These are phyloP conservation scores for Macrosoma leucophasiata DNA, from an alignment of 2,888 invertebrate genomes.

Conservation along the genomic window DNA sequence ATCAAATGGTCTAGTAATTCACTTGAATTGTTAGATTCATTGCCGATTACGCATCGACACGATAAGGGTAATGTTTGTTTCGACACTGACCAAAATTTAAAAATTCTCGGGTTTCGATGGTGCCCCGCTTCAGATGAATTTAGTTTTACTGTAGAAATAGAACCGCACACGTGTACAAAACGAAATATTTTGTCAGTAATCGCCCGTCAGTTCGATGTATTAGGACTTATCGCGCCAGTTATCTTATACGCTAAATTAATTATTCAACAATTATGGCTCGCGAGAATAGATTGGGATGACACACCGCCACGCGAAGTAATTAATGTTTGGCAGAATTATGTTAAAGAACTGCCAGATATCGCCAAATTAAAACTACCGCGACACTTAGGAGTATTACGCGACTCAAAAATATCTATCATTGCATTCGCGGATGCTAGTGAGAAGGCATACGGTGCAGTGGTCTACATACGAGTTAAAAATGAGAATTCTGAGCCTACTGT, in stretches of 20 bases:
- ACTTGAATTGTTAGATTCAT: slow-evolving; percentile 2
- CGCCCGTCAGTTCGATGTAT: slow-evolving; percentile 7
- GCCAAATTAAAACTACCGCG: slow-evolving; percentile 1
- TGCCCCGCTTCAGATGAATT: slow-evolving; percentile 4
- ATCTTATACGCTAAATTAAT: slow-evolving; percentile 12
- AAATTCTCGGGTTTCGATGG: slow-evolving; percentile 8
- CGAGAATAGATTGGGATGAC: slow-evolving; percentile 7
- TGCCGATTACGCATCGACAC: background rate
- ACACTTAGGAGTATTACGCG: slow-evolving; percentile 1
- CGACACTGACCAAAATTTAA: too few relatives aligned
- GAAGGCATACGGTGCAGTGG: slow-evolving; percentile 9
- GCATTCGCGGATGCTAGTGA: slow-evolving; percentile 14
- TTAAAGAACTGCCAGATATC: slow-evolving; percentile 1
- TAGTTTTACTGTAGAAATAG: slow-evolving; percentile 3
- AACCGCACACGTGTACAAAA: too few relatives aligned
- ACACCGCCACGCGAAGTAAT: slow-evolving; percentile 1
- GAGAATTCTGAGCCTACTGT: background rate
- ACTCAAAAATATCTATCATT: background rate
- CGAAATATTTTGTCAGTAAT: slow-evolving; percentile 8
- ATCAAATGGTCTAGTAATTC: too few relatives aligned
- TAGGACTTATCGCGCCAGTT: too few relatives aligned
- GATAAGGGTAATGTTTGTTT: too few relatives aligned
- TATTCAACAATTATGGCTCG: slow-evolving; percentile 7
- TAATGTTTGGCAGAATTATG: slow-evolving; percentile 1
- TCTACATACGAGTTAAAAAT: slow-evolving; percentile 12